These are phyloP conservation scores for Brachyhypopomus occidentalis DNA, from an alignment of 2,113 vertebrate genomes.

Conservation along the genomic window DNA sequence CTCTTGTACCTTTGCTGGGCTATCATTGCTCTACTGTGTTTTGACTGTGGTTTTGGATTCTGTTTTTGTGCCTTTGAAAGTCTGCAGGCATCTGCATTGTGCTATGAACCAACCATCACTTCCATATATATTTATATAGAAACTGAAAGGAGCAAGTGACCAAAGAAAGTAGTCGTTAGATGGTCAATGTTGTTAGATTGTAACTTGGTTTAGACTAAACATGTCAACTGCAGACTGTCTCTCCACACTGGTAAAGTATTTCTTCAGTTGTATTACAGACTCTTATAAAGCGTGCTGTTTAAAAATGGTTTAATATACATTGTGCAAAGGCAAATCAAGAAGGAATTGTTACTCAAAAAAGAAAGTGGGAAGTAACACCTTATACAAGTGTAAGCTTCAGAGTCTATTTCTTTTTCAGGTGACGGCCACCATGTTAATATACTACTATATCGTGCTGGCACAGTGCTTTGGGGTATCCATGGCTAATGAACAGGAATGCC, in stretches of 20 bases:
- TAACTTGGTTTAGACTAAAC: neutral
- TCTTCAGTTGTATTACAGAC: neutral
- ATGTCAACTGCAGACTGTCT: neutral
- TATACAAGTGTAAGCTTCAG: no score
- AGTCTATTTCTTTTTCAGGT: constrained; percentile 13
- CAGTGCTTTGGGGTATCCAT: neutral
- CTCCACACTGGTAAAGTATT: neutral
- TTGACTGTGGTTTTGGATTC: no score
- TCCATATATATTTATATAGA: neutral
- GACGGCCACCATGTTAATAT: neutral
- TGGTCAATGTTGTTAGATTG: no score
- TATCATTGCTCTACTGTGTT: no score
- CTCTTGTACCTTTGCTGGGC: no score
- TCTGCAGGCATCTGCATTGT: no score
- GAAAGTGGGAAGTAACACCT: no score
- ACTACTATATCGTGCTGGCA: neutral
- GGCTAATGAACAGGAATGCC: neutral
- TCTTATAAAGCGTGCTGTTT: neutral
- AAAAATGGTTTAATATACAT: neutral
- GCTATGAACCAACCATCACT: no score
- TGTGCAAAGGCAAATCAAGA: neutral
- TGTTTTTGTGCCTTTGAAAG: no score
- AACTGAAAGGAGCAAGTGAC: neutral
- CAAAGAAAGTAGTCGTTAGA: neutral
- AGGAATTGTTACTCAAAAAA: no score